A percentile compares a stretch with the other conserved stretches of the same genome.
phyloP scores from a whole-genome alignment of 2,797 vertebrate genomes.

The Squalus acanthias region DNA sequence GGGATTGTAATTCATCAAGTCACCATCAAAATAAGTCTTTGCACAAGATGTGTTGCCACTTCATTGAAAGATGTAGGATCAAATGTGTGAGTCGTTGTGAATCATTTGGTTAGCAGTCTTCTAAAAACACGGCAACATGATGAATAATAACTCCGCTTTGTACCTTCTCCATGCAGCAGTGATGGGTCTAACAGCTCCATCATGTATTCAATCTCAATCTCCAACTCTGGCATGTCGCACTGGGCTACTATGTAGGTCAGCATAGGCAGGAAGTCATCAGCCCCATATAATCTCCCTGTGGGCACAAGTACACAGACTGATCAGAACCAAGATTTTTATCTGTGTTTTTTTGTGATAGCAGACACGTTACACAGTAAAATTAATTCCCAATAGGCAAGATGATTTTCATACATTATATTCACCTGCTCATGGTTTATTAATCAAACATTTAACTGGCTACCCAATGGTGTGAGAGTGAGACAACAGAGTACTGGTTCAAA shows the following conservation, averaged over 20 bases:
- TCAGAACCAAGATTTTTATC: neutral
- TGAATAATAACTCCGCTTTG: constrained; percentile 22
- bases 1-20: neutral
- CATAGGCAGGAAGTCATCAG: constrained; percentile 93
- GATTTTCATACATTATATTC: neutral
- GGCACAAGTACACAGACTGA: neutral
- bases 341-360: neutral
- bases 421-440: neutral
- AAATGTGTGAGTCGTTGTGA: neutral
- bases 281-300: constrained; percentile 86
- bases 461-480: neutral
- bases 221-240: constrained; percentile 89
- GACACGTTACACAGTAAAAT: neutral
- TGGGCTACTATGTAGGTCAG: constrained; percentile 88
- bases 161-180: constrained; percentile 91
- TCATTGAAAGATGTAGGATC: neutral
- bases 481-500: neutral
- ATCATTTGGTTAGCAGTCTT: neutral
- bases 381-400: neutral
- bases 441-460: neutral
- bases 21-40: constrained; percentile 10
- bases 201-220: constrained; percentile 91
- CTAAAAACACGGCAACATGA: neutral
- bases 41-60: neutral
- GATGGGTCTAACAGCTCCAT: constrained; percentile 92